Evolutionary conservation across 1,140 invertebrate genomes (phyloP), one percentile per base, ranked within the genome.

Genomic region (Ganaspis sp.): DNA sequence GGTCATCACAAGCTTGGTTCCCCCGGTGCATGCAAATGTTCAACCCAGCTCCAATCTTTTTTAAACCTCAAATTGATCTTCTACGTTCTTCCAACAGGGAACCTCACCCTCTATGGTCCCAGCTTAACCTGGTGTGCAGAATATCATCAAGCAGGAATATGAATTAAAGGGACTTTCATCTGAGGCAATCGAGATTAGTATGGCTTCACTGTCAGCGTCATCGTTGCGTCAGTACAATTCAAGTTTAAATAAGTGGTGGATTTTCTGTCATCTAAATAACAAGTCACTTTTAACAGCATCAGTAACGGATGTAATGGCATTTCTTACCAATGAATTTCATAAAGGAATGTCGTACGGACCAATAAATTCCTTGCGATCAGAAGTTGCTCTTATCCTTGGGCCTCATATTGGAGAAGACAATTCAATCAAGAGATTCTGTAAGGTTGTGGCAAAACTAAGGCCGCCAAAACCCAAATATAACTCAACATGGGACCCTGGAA

Each of bases 1-100:
- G 84, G 84, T 42, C 77, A 17, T 45, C 81, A 26, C 80, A 86
- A 69, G 76, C 71, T 4, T 88, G 86, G 85, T 88, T 75, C 53
- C 87, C 87, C 4, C 12, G 84, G 3, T 75, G 81, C 38, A 73
- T 64, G 26, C 54, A 29, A 4, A 40, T 86, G 70, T 34, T 84
- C 15, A 23, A 45, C 11, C 72, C 73, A 2, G 69, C 79, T 11
- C 29, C 29, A 34, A 38, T 86, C n/a, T 78, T 49, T 40, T 75
- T 85, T 0, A 45, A 80, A 34, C 81, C 85, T 38, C 34, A 80
- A 58, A 75, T 73, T 74, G 34, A 81, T 53, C 58, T 84, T 69
- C 19, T 77, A 42, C 15, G n/a, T 45, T 81, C 76, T 73, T 83
- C 78, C 72, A 53, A 72, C 71, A 80, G 75, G 37, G 76, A 74